These are phyloP conservation scores for Paradoxurus hermaphroditus DNA, from an alignment of 2,113 vertebrate genomes.

Conservation along the genomic window DNA sequence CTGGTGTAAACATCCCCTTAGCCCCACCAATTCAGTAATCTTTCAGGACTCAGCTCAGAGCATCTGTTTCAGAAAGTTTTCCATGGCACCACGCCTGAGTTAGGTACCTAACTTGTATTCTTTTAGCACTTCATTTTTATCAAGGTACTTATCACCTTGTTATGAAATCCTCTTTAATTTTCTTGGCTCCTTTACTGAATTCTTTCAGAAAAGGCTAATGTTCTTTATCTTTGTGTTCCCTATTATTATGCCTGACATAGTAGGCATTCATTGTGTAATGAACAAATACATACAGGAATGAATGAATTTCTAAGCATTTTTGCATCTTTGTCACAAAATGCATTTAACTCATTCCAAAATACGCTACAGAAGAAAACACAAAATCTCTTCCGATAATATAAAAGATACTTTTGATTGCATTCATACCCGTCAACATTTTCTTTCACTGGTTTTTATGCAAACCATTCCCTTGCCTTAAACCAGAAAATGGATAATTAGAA, in stretches of 20 bases:
- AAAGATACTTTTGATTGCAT: neutral
- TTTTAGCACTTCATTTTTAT: neutral
- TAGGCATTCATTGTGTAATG: neutral
- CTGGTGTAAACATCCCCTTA: neutral
- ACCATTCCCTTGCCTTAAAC: neutral
- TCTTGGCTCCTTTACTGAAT: neutral
- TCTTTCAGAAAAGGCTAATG: neutral
- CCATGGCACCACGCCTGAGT: neutral
- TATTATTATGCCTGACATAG: neutral
- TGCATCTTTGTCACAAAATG: neutral
- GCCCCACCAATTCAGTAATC: neutral
- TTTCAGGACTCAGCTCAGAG: neutral
- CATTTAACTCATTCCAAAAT: neutral
- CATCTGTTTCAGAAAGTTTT: neutral
- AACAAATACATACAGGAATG: neutral
- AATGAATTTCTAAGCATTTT: neutral
- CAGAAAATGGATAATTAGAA: constrained; percentile 43
- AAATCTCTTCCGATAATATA: neutral
- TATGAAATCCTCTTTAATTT: neutral
- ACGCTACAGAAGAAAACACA: neutral
- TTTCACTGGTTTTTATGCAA: constrained; percentile 43
- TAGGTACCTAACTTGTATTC: neutral
- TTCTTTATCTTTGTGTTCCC: neutral
- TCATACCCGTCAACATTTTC: neutral
- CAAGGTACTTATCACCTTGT: neutral